Evolutionary conservation across 1,140 invertebrate species (phyloP).

Genomic region (Nixonia krombeini): DNA sequence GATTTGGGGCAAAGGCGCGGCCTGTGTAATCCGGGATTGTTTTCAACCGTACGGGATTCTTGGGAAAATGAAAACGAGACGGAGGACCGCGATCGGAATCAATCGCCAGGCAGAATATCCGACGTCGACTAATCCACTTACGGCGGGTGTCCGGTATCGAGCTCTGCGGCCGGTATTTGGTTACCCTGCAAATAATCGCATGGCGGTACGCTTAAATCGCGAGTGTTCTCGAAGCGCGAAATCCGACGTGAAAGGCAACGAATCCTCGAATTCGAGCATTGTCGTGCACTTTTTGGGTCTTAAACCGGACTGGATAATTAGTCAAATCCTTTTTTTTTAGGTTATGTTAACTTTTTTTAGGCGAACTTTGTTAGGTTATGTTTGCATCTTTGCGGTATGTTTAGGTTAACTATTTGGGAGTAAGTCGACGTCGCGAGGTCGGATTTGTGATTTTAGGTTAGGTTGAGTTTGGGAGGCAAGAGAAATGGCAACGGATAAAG

Average conservation of each 20-base stretch:
- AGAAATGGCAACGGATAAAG: too few relatives aligned
- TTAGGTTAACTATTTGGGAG: too few relatives aligned
- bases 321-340: too few relatives aligned
- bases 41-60: not conserved
- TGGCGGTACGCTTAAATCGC: constrained; percentile 57
- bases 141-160: constrained; percentile 61
- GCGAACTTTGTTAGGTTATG: too few relatives aligned
- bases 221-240: constrained; percentile 58
- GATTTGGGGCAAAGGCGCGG: not conserved
- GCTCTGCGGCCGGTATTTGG: constrained; percentile 59
- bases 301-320: too few relatives aligned
- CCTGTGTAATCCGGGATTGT: not conserved
- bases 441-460: too few relatives aligned
- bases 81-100: constrained; percentile 13
- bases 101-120: constrained; percentile 25
- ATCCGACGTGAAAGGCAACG: constrained; percentile 50
- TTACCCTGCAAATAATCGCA: constrained; percentile 61
- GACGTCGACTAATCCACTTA: constrained; percentile 62
- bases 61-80: constrained; percentile 13
- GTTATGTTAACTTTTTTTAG: too few relatives aligned
- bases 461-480: too few relatives aligned
- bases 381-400: too few relatives aligned
- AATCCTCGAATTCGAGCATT: too few relatives aligned
- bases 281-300: too few relatives aligned
- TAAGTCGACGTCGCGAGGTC: too few relatives aligned